Evolutionary conservation across 2,888 invertebrate species (phyloP), one percentile per base, ranked within the genome.

Genomic region (Pilophorus perplexus): DNA sequence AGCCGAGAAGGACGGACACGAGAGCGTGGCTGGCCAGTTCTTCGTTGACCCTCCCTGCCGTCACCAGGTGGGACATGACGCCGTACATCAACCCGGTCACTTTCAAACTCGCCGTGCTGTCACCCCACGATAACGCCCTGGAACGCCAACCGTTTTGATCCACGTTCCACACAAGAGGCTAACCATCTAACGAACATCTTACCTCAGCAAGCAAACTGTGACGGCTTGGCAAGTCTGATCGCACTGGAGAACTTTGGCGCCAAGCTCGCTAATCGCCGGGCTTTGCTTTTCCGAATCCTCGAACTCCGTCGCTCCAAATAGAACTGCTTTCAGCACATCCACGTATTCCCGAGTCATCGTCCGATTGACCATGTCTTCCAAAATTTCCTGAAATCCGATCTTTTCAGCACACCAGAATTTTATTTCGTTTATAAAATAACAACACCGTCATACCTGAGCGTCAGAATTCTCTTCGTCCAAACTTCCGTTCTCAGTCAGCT

Each of bases 301-400:
- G 10, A 69, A 69, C 8, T 72, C 72, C 68, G 71, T 71, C 18
- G 57, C 66, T 3, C 67, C 71, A 22, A 90, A 87, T 3, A 91
- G 77, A 1, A 86, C 87, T 23, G 87, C 85, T 79, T 87, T 86
- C 22, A 94, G 77, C 1, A 94, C 84, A 72, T 93, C 93, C 23
- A 95, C 78, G 75, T 94, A 91, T 76, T 95, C 95, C 68, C 93
- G 82, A 0, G 93, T 92, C 64, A 94, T 78, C 67, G 89, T 88
- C 67, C 93, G 81, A 68, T 92, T 90, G 54, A 95, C 79, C 80
- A 91, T 89, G 74, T 92, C 91, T 74, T 92, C 90, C 1, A 92
- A 79, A 1, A 92, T 88, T 76, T 92, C 92, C 75, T 77, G 10
- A 68, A 71, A 67, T 50, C n/a, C n/a, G n/a, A n/a, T n/a, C n/a